These are phyloP conservation scores for Rhabdomys pumilio DNA, from an alignment of 2,797 vertebrate genomes.

Conservation along the genomic window DNA sequence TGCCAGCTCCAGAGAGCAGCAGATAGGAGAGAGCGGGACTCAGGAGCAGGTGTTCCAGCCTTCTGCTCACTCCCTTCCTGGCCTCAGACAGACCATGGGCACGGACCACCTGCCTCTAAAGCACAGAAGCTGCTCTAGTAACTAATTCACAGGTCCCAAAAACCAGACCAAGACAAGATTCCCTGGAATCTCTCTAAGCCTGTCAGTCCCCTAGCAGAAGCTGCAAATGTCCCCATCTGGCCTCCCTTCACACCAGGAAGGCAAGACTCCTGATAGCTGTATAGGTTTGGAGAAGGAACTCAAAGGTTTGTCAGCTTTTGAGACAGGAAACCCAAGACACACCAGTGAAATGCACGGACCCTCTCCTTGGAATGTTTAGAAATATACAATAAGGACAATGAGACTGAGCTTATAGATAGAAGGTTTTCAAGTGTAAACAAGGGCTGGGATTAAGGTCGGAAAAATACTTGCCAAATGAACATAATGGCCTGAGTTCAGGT, in stretches of 20 bases:
- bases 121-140: neutral
- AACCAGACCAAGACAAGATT: no score
- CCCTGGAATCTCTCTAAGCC: neutral
- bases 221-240: neutral
- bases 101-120: neutral
- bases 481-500: neutral
- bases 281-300: neutral
- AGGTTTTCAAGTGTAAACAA: neutral
- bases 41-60: neutral
- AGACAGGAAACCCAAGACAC: neutral
- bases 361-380: neutral
- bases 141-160: neutral
- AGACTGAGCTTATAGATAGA: neutral
- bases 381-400: neutral
- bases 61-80: neutral
- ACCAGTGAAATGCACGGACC: neutral
- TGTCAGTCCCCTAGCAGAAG: neutral
- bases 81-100: neutral
- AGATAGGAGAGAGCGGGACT: neutral
- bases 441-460: neutral
- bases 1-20: constrained; percentile 27
- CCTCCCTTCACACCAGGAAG: neutral
- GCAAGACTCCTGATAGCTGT: neutral
- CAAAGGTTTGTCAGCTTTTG: neutral
- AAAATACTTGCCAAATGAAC: neutral